Base-by-base conservation (phyloP, 2,113 vertebrate species). In the Rana temporaria region DNA sequence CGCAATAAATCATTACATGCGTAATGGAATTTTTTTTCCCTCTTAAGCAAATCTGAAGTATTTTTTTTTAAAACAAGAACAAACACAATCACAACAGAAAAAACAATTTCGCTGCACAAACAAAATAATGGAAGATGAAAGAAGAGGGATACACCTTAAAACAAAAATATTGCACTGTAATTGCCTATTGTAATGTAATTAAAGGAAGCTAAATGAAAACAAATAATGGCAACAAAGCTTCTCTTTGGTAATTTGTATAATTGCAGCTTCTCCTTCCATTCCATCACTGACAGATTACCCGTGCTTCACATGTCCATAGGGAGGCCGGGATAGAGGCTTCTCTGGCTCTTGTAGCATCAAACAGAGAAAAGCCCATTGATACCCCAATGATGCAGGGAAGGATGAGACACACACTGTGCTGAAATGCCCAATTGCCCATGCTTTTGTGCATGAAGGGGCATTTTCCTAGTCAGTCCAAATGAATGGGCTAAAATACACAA, bases 201-300 rank as follows among this genome's bases (percentile, higher is more conserved):
- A 77, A 77, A 48, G 32, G 74, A 42, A 42, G 12, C 38, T 62
- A 57, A 59, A 75, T 75, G 56, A 60, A 42, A 75, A 75, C 32
- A 60, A 62, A 30, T 59, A 34, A 55, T 30, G 60, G 66, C 24
- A 26, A 62, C 32, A 57, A 70, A 26, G 34, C 55, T 38, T 68
- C 56, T 34, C 42, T 55, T 68, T 68, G 18, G 26, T 34, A 60
- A 60, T 57, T 57, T 62, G 32, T 52, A n/a, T 68, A 79, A 79
- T 70, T 80, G 78, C 30, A 14, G 56, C 55, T 24, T 71, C 34
- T 68, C 12, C 16, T 30, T 56, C 53, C 56, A n/a, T 80, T 69
- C 60, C n/a, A 80, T 79, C 55, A 34, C 19, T 48, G 63, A 79
- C 65, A 59, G 24, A 79, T 79, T 79, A 22, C 12, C 64, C 20